phyloP scores from a whole-genome alignment of 2,888 invertebrate species.

The Pyrgus malvae region DNA sequence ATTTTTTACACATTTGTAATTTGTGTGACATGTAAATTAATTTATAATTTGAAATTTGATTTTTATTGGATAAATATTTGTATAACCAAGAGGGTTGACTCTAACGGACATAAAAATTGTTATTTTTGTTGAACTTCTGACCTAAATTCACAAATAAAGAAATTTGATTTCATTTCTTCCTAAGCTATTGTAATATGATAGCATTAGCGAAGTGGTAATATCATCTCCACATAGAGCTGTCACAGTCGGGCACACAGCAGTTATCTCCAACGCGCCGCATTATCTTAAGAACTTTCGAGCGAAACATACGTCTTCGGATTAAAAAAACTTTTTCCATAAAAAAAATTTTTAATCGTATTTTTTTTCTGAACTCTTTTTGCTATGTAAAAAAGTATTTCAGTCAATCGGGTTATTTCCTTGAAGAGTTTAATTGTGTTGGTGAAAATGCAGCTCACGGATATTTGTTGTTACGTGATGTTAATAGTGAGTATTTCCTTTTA shows the following conservation, averaged over 20 bases:
- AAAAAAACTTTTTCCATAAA: slow-evolving; percentile 11
- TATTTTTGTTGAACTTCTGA: too few relatives aligned
- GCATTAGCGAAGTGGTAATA: slow-evolving; percentile 37
- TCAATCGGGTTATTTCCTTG: slow-evolving; percentile 17
- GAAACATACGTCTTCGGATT: slow-evolving; percentile 41
- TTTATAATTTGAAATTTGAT: too few relatives aligned
- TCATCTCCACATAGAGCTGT: slow-evolving; percentile 48
- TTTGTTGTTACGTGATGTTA: slow-evolving; percentile 54
- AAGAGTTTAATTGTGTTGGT: slow-evolving; percentile 31
- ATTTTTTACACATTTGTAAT: too few relatives aligned
- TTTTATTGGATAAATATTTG: too few relatives aligned
- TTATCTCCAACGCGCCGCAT: slow-evolving; percentile 52
- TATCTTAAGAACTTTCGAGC: slow-evolving; percentile 54
- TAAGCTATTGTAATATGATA: too few relatives aligned
- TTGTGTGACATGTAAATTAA: too few relatives aligned
- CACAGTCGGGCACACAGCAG: slow-evolving; percentile 51
- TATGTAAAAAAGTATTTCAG: slow-evolving; percentile 21
- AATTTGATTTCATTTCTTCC: too few relatives aligned
- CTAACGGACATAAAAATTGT: too few relatives aligned
- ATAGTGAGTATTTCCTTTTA: slow-evolving; percentile 51
- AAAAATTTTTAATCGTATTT: slow-evolving; percentile 16
- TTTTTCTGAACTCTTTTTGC: slow-evolving; percentile 21
- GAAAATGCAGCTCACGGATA: slow-evolving; percentile 56
- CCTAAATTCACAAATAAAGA: too few relatives aligned
- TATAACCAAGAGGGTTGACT: too few relatives aligned